These are phyloP conservation scores for Myzus persicae DNA, from an alignment of 1,140 invertebrate species.

Conservation along the genomic window DNA sequence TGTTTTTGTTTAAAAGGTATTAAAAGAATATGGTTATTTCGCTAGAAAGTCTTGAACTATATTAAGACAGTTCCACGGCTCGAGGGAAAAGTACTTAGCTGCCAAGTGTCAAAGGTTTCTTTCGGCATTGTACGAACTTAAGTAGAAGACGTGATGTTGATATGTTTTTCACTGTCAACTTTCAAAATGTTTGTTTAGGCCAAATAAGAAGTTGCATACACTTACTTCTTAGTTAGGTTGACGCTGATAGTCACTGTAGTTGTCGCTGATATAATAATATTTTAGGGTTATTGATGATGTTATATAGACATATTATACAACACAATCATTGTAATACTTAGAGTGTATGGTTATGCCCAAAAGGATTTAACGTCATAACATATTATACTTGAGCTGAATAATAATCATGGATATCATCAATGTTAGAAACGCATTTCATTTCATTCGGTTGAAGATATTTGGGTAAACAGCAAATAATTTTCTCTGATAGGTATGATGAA, in stretches of 20 bases:
- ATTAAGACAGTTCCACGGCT: neutral
- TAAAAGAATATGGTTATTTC: neutral
- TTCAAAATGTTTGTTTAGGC: neutral
- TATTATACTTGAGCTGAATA: neutral
- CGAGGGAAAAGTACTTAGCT: conserved; percentile 6
- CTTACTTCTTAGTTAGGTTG: neutral
- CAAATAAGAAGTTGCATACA: neutral
- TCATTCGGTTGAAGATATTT: neutral
- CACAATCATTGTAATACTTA: neutral
- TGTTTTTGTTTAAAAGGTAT: neutral
- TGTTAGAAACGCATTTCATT: neutral
- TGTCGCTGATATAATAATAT: neutral
- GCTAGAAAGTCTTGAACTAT: neutral
- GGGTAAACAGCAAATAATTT: neutral
- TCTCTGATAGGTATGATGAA: neutral
- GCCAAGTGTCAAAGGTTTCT: conserved; percentile 3
- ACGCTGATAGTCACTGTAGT: neutral
- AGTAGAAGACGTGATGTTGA: neutral
- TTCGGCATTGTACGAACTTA: neutral
- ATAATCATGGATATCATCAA: neutral
- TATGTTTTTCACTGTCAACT: neutral
- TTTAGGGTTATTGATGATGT: neutral
- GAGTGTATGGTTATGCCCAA: neutral
- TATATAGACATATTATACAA: neutral
- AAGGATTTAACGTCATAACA: neutral